phyloP scores from a whole-genome alignment of 2,888 invertebrate genomes.

The Apodemia arnacis region DNA sequence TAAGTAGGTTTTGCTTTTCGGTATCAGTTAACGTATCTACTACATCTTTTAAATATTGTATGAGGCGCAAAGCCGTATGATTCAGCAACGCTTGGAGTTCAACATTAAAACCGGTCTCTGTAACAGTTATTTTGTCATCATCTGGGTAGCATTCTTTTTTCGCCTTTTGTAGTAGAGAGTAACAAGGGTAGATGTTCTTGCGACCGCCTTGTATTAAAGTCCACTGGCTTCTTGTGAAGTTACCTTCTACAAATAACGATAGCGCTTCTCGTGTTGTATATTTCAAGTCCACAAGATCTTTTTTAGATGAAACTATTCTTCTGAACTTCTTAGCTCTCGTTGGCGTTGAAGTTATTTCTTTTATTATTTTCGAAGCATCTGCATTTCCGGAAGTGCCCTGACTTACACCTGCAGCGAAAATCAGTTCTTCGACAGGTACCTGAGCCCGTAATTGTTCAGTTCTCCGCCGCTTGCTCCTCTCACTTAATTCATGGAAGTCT shows the following conservation, averaged over 20 bases:
- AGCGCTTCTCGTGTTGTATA: conserved; percentile 27
- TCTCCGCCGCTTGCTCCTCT: background rate
- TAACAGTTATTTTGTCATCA: conserved; percentile 10
- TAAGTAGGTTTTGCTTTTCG: conserved; percentile 8
- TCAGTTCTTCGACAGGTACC: background rate
- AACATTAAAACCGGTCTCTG: conserved; percentile 18
- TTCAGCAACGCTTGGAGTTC: conserved; percentile 24
- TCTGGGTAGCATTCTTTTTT: background rate
- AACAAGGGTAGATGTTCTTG: conserved; percentile 21
- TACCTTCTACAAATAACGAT: conserved; percentile 15
- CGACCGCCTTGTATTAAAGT: conserved; percentile 4
- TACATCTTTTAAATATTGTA: conserved; percentile 18
- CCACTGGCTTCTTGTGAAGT: conserved; percentile 29
- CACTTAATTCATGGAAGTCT: background rate
- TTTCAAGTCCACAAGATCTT: background rate
- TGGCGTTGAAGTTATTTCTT: background rate
- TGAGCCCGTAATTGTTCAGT: background rate
- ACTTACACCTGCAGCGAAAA: background rate
- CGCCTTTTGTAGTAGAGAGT: conserved; percentile 17
- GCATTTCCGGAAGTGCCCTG: background rate
- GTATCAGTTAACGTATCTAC: conserved; percentile 2
- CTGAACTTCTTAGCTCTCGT: background rate
- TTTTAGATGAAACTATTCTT: background rate
- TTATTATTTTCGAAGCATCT: background rate
- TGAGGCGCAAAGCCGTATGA: background rate